phyloP scores from a whole-genome alignment of 2,888 invertebrate species.

The Capitulum mitella region DNA sequence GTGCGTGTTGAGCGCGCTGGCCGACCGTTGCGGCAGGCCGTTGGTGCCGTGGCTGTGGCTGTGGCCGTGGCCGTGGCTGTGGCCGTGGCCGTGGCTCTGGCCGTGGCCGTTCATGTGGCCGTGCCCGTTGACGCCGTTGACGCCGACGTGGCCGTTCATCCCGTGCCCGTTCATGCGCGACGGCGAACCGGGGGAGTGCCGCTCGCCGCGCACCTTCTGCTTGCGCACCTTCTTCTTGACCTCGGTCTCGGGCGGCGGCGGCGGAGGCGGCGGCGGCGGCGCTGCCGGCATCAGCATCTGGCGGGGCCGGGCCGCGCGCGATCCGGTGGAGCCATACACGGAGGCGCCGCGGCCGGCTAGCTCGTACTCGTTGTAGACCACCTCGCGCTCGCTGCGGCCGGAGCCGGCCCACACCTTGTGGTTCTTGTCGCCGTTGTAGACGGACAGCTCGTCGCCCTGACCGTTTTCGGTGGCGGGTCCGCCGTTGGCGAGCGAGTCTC shows the following conservation, averaged over 20 bases:
- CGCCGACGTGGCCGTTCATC: constrained; percentile 5
- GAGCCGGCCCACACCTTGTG: constrained; percentile 88
- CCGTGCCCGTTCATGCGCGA: not conserved
- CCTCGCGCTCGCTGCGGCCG: constrained; percentile 39
- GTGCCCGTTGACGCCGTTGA: constrained; percentile 30
- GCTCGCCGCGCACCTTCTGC: not conserved
- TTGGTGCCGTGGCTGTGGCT: not conserved
- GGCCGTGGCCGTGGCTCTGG: constrained; percentile 28
- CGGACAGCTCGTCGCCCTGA: constrained; percentile 33
- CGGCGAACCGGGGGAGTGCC: not conserved
- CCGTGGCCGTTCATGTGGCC: constrained; percentile 29
- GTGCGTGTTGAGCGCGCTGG: constrained; percentile 34
- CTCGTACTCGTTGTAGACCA: constrained; percentile 52
- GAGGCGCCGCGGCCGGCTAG: constrained; percentile 31
- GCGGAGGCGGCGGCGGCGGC: constrained; percentile 68
- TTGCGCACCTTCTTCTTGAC: not conserved
- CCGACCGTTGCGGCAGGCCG: constrained; percentile 29
- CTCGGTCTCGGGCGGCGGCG: constrained; percentile 55
- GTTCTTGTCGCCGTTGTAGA: constrained; percentile 82
- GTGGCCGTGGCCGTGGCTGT: constrained; percentile 30
- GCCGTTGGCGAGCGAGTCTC: constrained; percentile 41
- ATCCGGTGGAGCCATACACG: constrained; percentile 33
- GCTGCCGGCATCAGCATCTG: constrained; percentile 71
- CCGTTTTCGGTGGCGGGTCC: constrained; percentile 34
- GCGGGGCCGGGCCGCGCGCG: constrained; percentile 54